phyloP scores from a whole-genome alignment of 1,140 invertebrate genomes.

The Sinonovacula constricta region DNA sequence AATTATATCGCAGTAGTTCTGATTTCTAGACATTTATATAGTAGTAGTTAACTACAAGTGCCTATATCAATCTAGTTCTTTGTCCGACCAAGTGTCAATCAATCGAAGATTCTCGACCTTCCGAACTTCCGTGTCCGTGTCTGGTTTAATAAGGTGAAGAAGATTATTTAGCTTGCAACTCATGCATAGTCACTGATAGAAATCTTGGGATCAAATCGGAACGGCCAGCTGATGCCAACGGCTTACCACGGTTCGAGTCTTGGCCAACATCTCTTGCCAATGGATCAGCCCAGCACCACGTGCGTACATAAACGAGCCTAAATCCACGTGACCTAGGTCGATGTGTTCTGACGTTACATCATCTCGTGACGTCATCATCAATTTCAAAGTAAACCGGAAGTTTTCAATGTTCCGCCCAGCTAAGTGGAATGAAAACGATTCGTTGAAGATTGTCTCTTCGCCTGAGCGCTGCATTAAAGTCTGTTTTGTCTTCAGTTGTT shows the following conservation, averaged over 20 bases:
- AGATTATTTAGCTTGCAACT: no score
- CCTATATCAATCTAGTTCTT: no score
- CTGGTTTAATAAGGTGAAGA: no score
- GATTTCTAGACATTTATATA: no score
- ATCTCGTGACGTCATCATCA: constrained; percentile 61
- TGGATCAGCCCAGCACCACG: constrained; percentile 75
- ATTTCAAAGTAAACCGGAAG: constrained; percentile 68
- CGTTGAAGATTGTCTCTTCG: constrained; percentile 71
- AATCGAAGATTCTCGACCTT: no score
- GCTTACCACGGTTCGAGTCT: constrained; percentile 62
- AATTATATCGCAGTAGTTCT: no score
- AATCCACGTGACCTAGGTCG: constrained; percentile 69
- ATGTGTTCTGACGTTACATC: constrained; percentile 55
- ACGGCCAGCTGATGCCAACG: constrained; percentile 66
- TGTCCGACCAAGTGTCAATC: no score
- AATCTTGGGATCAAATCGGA: constrained; percentile 17
- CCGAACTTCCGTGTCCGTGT: no score
- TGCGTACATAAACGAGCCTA: constrained; percentile 77
- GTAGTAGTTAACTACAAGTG: no score
- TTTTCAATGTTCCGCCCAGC: constrained; percentile 70
- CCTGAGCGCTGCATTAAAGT: constrained; percentile 58
- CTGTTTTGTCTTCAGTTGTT: constrained; percentile 73
- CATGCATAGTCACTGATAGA: no score
- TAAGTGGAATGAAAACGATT: constrained; percentile 74
- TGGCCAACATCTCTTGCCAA: constrained; percentile 77